phyloP scores from a whole-genome alignment of 2,888 invertebrate species.

The Apodemia duryi region DNA sequence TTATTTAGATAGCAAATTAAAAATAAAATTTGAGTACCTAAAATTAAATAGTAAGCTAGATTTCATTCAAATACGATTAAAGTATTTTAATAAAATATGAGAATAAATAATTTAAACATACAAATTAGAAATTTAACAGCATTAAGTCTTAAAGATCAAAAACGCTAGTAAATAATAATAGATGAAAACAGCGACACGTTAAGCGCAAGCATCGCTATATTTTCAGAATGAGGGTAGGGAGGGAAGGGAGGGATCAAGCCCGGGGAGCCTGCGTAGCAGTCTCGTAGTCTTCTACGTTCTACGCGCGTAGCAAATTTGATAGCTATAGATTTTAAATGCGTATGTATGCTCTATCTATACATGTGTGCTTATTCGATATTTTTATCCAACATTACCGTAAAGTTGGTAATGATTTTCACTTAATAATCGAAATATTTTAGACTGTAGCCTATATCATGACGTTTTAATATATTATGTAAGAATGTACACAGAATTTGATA shows the following conservation, averaged over 20 bases:
- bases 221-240: constrained; percentile 29
- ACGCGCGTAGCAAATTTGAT: constrained; percentile 22
- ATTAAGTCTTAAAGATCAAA: neutral
- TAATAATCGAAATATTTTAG: neutral
- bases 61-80: too few relatives aligned
- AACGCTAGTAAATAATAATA: constrained; percentile 3
- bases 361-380: neutral
- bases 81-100: too few relatives aligned
- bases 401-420: neutral
- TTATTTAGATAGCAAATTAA: too few relatives aligned
- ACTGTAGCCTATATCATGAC: too few relatives aligned
- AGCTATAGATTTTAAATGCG: constrained; percentile 15
- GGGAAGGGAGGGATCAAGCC: constrained; percentile 49
- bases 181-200: neutral
- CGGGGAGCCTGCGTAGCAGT: constrained; percentile 57
- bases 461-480: neutral
- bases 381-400: neutral
- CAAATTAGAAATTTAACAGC: too few relatives aligned
- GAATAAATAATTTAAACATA: too few relatives aligned
- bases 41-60: too few relatives aligned
- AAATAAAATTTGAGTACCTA: too few relatives aligned
- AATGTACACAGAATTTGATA: too few relatives aligned
- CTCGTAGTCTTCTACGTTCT: constrained; percentile 34
- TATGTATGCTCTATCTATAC: constrained; percentile 3
- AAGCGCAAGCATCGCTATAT: neutral